Evolutionary conservation across 2,113 vertebrate genomes (phyloP), one percentile per base, ranked within the genome.

Genomic region (Lampris incognitus): DNA sequence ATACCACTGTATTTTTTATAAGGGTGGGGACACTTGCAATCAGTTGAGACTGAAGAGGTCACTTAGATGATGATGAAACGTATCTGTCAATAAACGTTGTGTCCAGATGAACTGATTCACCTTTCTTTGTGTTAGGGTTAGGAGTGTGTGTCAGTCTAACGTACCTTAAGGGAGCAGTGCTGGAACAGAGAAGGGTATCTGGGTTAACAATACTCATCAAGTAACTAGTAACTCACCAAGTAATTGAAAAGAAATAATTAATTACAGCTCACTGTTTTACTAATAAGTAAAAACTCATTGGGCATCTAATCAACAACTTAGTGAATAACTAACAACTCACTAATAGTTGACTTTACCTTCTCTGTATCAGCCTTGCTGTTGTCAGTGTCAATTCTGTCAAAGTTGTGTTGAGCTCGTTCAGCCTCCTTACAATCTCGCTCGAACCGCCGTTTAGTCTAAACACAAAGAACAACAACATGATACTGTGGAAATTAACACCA

Each of bases 391-490:
- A 99, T 97, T 48, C 96, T 96, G 91, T 98, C 96, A 0, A 97
- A 98, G 79, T 97, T 91, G 66, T 98, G 97, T 84, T 98, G 97
- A 0, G 98, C 97, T 64, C 97, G 87, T 55, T 99, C 98, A 0
- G 97, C 98, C 80, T 99, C 98, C 76, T 98, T 99, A 90, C 98
- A 99, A 41, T 99, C 98, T 0, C 98, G 92, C 74, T 99, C 98
- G 62, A 98, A 99, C 0, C 97, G 86, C 5, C 97, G 94, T 82
- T 99, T 99, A 67, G 91, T 94, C 94, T 94, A 66, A 52, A 80
- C 6, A 66, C 41, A 79, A 6, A 48, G 40, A 52, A 37, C 3
- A 62, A 38, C 36, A 46, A 24, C 9, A 42, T 54, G n/a, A 6
- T 46, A 6, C 49, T 61, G 10, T 44, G 42, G 39, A 57, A 48